phyloP scores from a whole-genome alignment of 1,140 invertebrate genomes.

The Drosophila leontia region DNA sequence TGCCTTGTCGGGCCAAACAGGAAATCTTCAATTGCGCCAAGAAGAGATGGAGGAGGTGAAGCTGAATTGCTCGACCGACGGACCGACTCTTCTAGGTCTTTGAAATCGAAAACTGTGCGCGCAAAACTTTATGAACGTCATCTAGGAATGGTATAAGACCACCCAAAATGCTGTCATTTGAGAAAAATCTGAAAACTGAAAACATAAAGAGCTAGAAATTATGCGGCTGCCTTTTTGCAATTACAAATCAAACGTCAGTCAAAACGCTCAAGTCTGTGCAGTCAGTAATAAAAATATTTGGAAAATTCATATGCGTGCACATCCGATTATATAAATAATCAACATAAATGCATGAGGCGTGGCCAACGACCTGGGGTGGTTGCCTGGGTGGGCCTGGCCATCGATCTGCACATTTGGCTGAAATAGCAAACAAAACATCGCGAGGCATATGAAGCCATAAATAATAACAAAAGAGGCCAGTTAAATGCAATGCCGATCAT shows the following conservation, averaged over 20 bases:
- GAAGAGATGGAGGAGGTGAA: constrained; percentile 4
- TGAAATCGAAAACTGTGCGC: constrained; percentile 62
- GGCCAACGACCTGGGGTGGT: constrained; percentile 16
- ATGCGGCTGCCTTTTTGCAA: constrained; percentile 60
- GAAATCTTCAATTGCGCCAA: constrained; percentile 70
- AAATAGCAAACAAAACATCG: constrained; percentile 44
- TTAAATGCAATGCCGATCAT: constrained; percentile 33
- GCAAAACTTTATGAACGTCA: constrained; percentile 47
- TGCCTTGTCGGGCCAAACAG: constrained; percentile 36
- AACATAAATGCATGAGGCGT: constrained; percentile 42
- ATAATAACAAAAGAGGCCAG: constrained; percentile 48
- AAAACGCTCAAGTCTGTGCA: constrained; percentile 34
- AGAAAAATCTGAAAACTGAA: constrained; percentile 20
- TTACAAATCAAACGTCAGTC: constrained; percentile 79
- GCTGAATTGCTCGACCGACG: constrained; percentile 13
- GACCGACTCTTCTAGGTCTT: constrained; percentile 61
- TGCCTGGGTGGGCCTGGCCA: constrained; percentile 32
- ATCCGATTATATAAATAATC: constrained; percentile 43
- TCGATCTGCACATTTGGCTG: constrained; percentile 43
- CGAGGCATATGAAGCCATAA: constrained; percentile 43
- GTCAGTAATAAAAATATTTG: constrained; percentile 65
- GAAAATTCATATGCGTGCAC: constrained; percentile 44
- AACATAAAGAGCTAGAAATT: constrained; percentile 65
- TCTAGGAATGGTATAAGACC: constrained; percentile 34
- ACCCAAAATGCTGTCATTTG: constrained; percentile 55